Percentiles rank a stretch among this genome's conserved stretches.
Evolutionary conservation across 2,888 invertebrate genomes (phyloP).

Genomic region (Ferrisia virgata): DNA sequence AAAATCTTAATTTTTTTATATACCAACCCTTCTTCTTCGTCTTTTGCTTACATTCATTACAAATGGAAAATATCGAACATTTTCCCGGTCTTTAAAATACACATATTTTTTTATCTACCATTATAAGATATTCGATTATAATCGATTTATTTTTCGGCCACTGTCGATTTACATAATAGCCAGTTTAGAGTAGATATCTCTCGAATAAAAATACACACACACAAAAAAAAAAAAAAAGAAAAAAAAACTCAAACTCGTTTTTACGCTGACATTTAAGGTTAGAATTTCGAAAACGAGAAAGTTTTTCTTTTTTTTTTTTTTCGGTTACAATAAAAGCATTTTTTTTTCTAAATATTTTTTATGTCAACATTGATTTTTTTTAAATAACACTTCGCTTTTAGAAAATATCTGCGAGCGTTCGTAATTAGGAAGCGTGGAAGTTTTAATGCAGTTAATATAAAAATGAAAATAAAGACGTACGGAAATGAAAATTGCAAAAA

Average conservation of each 20-base stretch:
- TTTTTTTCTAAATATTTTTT: not conserved
- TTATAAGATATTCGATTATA: too few species aligned
- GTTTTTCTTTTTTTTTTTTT: not conserved
- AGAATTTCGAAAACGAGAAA: not conserved
- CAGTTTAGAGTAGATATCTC: not conserved
- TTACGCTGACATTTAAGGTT: not conserved
- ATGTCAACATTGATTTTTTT: slow-evolving; percentile 28
- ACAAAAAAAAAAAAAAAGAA: too few species aligned
- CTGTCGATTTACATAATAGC: not conserved
- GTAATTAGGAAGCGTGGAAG: slow-evolving; percentile 30
- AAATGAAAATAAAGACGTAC: slow-evolving; percentile 9
- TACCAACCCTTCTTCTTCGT: too few species aligned
- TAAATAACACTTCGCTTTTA: not conserved
- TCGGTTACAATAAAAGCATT: not conserved
- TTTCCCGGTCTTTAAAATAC: too few species aligned
- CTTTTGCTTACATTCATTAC: too few species aligned
- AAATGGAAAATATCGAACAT: too few species aligned
- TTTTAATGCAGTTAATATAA: slow-evolving; percentile 10
- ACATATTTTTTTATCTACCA: too few species aligned
- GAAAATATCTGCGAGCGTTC: slow-evolving; percentile 26
- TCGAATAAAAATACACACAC: too few species aligned
- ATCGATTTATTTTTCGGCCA: not conserved
- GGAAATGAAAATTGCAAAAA: slow-evolving; percentile 15
- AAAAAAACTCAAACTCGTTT: not conserved
- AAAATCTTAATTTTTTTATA: too few species aligned